Conservation (phyloP, 2,888 invertebrate genomes). For the Odontothrips loti region DNA sequence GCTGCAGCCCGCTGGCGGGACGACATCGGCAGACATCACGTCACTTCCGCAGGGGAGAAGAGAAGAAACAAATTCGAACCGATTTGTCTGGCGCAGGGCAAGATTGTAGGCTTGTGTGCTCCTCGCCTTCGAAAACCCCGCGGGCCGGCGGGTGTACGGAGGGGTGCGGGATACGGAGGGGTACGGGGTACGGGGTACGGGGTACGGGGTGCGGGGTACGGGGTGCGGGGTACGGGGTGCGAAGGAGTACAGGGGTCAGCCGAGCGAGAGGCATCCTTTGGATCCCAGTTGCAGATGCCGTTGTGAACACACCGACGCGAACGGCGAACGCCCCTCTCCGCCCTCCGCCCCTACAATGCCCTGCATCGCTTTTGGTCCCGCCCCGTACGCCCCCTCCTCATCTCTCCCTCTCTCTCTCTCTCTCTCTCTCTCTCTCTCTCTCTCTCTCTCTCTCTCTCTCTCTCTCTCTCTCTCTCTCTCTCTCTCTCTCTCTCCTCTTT, state of each 20-base stretch:
- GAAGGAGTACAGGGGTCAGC: too few species aligned
- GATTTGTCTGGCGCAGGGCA: neutral
- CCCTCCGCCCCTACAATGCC: neutral
- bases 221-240: too few species aligned
- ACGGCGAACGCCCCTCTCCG: too few species aligned
- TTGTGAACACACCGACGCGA: too few species aligned
- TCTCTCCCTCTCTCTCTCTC: slow-evolving; percentile 32
- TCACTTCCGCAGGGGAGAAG: neutral
- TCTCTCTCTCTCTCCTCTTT: slow-evolving; percentile 25
- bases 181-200: too few species aligned
- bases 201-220: too few species aligned
- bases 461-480: slow-evolving; percentile 34
- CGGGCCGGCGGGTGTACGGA: too few species aligned
- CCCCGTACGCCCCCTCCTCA: slow-evolving; percentile 31
- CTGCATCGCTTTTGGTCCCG: slow-evolving; percentile 25
- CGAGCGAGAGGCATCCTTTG: too few species aligned
- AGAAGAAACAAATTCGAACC: neutral
- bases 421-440: slow-evolving; percentile 34
- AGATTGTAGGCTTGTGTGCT: too few species aligned
- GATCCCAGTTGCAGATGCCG: too few species aligned
- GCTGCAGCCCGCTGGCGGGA: neutral
- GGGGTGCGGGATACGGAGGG: too few species aligned
- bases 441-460: slow-evolving; percentile 34
- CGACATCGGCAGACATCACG: neutral
- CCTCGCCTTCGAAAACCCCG: too few species aligned